phyloP scores from a whole-genome alignment of 1,140 invertebrate genomes.

The Megathymus violae region DNA sequence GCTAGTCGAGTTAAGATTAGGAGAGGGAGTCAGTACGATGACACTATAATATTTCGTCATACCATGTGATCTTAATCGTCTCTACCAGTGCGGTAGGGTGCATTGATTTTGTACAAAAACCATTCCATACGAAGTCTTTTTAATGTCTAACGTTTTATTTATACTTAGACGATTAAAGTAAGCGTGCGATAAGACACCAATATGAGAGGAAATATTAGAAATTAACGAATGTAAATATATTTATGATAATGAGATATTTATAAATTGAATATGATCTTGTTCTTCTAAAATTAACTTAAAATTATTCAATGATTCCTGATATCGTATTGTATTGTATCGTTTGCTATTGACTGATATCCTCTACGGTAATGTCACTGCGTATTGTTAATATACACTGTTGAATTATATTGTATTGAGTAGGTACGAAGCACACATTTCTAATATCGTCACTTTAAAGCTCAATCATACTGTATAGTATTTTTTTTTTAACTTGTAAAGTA shows the following conservation, averaged over 20 bases:
- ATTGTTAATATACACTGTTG: constrained; percentile 53
- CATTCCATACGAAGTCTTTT: constrained; percentile 80
- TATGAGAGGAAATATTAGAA: constrained; percentile 74
- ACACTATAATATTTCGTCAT: constrained; percentile 55
- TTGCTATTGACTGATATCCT: constrained; percentile 67
- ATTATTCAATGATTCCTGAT: constrained; percentile 64
- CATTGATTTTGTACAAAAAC: constrained; percentile 82
- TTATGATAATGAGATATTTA: constrained; percentile 83
- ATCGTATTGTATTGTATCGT: constrained; percentile 68
- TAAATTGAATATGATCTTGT: constrained; percentile 81
- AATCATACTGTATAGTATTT: constrained; percentile 56
- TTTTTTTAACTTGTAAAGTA: constrained; percentile 44
- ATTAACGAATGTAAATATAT: constrained; percentile 81
- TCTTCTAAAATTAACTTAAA: constrained; percentile 77
- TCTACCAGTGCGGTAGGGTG: constrained; percentile 62
- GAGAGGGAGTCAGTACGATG: constrained; percentile 38
- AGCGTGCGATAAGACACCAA: constrained; percentile 81
- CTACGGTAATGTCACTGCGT: constrained; percentile 45
- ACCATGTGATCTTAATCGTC: constrained; percentile 70
- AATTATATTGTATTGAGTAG: constrained; percentile 63
- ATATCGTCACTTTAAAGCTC: constrained; percentile 51
- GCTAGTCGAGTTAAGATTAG: constrained; percentile 72
- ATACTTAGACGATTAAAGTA: constrained; percentile 64
- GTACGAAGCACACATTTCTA: constrained; percentile 61
- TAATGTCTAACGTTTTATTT: constrained; percentile 76